Conservation (phyloP, 2,888 invertebrate species). For the Mythimna pallens region DNA sequence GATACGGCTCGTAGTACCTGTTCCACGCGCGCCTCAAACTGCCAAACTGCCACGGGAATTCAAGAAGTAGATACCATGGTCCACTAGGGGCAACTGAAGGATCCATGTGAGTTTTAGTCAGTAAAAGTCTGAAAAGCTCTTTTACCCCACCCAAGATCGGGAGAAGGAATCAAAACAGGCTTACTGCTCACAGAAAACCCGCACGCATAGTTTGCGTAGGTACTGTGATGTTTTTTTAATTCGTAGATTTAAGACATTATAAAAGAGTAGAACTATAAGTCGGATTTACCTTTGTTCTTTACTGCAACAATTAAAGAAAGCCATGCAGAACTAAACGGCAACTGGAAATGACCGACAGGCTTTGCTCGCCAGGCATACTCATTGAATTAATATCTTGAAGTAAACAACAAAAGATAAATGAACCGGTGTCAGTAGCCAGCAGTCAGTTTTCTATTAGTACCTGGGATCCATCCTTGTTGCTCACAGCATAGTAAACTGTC, state of each 20-base stretch:
- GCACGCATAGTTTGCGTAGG: neutral
- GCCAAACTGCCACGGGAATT: too few species aligned
- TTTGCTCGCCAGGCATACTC: neutral
- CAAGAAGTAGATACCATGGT: too few species aligned
- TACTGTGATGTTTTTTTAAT: neutral
- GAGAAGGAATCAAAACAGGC: too few species aligned
- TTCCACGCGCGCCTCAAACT: too few species aligned
- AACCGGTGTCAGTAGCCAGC: conserved; percentile 9
- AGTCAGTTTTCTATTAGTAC: conserved; percentile 13
- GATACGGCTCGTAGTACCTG: too few species aligned
- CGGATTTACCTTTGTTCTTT: neutral
- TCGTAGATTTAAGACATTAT: neutral
- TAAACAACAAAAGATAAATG: conserved; percentile 1
- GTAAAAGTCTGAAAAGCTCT: too few species aligned
- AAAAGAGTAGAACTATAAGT: neutral
- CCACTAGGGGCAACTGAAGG: too few species aligned
- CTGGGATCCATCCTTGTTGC: conserved; percentile 55
- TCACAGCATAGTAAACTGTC: conserved; percentile 61
- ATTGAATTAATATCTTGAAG: neutral
- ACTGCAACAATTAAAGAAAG: neutral
- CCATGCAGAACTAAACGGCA: neutral
- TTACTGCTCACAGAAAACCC: neutral
- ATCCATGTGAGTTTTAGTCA: too few species aligned
- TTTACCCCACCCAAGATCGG: too few species aligned
- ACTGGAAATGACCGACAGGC: neutral